Conservation (phyloP, 2,797 vertebrate genomes). For the Hypotaenidia okinawae region DNA sequence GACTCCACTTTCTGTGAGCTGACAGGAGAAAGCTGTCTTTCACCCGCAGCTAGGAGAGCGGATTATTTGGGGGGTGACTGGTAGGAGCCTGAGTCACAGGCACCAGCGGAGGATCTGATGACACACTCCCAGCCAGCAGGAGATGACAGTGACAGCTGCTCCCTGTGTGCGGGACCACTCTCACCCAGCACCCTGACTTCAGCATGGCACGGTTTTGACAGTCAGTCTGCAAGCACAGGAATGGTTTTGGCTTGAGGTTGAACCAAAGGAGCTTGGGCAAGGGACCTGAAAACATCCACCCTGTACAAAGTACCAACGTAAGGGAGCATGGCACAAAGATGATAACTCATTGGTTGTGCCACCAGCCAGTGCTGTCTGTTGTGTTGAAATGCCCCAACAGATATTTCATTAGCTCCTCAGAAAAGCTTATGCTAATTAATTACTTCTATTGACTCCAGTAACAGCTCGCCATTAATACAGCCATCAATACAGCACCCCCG, state of each 20-base stretch:
- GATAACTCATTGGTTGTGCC: neutral
- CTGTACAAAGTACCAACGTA: neutral
- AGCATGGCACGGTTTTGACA: neutral
- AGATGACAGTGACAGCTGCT: conserved; percentile 4
- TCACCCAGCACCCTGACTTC: neutral
- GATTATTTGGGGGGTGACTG: neutral
- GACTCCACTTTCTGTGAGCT: neutral
- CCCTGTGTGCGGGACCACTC: neutral
- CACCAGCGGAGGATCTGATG: neutral
- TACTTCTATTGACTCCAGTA: neutral
- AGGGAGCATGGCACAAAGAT: neutral
- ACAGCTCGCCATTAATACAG: neutral
- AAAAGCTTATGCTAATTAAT: too few species aligned
- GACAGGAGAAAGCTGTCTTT: conserved; percentile 10
- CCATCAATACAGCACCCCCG: rapidly evolving
- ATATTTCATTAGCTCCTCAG: neutral
- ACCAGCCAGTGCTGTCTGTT: neutral
- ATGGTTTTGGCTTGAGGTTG: neutral
- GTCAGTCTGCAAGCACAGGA: neutral
- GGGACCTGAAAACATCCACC: neutral
- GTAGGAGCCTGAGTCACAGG: neutral
- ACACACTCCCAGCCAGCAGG: neutral
- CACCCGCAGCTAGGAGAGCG: neutral
- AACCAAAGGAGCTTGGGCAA: neutral
- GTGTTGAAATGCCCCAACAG: neutral